Conservation (phyloP, 2,113 vertebrate species). For the Podilymbus podiceps region DNA sequence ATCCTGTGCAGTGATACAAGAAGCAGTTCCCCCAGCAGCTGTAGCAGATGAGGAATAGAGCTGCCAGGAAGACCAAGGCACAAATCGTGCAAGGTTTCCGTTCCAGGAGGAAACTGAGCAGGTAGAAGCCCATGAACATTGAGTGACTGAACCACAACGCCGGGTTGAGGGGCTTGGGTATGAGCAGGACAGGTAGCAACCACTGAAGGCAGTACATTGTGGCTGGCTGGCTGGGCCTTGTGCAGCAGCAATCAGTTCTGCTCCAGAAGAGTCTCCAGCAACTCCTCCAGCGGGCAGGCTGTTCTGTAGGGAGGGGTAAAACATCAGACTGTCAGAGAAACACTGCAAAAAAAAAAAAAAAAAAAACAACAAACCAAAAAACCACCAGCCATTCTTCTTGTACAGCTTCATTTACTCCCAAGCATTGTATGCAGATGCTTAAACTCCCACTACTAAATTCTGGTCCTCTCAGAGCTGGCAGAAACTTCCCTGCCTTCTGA, state of each 20-base stretch:
- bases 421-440: background rate
- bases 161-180: slow-evolving; percentile 97
- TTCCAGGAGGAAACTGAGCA: slow-evolving; percentile 98
- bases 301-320: background rate
- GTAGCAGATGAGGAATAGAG: slow-evolving; percentile 97
- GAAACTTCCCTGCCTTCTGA: background rate
- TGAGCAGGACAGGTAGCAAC: slow-evolving; percentile 96
- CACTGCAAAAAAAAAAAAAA: background rate
- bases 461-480: background rate
- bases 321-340: background rate
- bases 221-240: slow-evolving; percentile 41
- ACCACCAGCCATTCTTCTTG: background rate
- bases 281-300: background rate
- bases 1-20: slow-evolving; percentile 95
- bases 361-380: too few species aligned
- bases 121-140: slow-evolving; percentile 99
- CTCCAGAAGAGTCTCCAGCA: background rate
- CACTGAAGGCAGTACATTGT: slow-evolving; percentile 99
- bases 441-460: background rate
- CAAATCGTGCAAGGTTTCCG: slow-evolving; percentile 99
- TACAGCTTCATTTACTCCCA: background rate
- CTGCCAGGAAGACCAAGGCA: slow-evolving; percentile 98
- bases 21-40: slow-evolving; percentile 99
- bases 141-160: slow-evolving; percentile 99
- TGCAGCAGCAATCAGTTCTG: background rate